phyloP scores from a whole-genome alignment of 1,140 invertebrate species.

The Gonioctena quinquepunctata region DNA sequence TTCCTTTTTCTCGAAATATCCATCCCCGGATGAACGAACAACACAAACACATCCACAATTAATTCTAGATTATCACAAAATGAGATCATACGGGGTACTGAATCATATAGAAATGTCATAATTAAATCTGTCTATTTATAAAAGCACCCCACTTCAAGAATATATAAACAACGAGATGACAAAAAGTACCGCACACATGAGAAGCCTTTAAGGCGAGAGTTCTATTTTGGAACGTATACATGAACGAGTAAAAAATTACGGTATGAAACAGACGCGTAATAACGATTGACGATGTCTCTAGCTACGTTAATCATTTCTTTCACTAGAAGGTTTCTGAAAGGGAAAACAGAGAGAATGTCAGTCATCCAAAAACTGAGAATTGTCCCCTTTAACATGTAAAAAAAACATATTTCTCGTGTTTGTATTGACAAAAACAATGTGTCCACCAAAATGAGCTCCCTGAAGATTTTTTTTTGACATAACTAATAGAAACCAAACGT shows the following conservation, averaged over 20 bases:
- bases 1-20: not conserved
- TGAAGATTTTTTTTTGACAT: no score
- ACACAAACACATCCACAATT: not conserved
- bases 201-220: not conserved
- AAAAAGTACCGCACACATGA: constrained; percentile 14
- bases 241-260: not conserved
- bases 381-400: no score
- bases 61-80: not conserved
- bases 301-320: no score
- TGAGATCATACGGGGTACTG: constrained; percentile 5
- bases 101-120: constrained; percentile 3
- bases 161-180: constrained; percentile 1
- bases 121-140: constrained; percentile 13
- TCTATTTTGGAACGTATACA: not conserved
- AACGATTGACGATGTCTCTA: not conserved
- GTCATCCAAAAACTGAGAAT: no score
- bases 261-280: not conserved
- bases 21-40: not conserved
- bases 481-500: no score
- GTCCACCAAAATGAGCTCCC: no score
- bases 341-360: no score
- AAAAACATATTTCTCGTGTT: no score
- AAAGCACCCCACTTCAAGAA: constrained; percentile 5
- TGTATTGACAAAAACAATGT: no score
- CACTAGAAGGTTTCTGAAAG: no score